phyloP scores from a whole-genome alignment of 2,797 vertebrate species.

The Crocodylus rhombifer region DNA sequence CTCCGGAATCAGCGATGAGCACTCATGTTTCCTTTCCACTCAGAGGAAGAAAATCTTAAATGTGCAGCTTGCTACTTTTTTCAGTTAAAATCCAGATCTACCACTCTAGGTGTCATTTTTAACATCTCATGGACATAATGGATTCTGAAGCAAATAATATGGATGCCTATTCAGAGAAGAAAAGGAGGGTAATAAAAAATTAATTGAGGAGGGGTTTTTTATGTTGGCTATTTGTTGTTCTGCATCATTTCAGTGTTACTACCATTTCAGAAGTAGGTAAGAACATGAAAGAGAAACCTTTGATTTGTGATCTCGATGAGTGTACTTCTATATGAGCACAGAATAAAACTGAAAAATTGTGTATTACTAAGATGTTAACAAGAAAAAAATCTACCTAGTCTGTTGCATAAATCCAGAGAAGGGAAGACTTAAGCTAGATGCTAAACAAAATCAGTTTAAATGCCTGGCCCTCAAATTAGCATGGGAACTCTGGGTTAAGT shows the following conservation, averaged over 20 bases:
- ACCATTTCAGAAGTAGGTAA: not conserved
- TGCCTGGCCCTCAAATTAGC: too few relatives aligned
- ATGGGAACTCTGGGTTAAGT: too few relatives aligned
- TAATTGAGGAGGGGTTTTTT: not conserved
- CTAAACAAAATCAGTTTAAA: too few relatives aligned
- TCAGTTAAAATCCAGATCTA: not conserved
- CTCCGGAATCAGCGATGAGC: constrained; percentile 6
- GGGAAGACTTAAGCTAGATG: not conserved
- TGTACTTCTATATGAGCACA: not conserved
- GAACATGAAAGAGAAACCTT: not conserved
- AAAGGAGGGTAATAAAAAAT: not conserved
- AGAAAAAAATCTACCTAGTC: not conserved
- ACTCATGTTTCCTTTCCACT: constrained; percentile 33
- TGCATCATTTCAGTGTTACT: not conserved
- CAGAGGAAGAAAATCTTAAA: not conserved
- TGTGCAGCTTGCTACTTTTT: not conserved
- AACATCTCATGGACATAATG: not conserved
- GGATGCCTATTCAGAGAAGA: not conserved
- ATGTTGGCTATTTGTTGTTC: not conserved
- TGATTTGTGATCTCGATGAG: not conserved
- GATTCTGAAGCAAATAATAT: not conserved
- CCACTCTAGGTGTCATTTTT: constrained; percentile 13
- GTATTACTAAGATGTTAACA: not conserved
- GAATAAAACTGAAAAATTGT: not conserved
- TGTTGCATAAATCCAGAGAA: not conserved